Conservation (phyloP, 2,888 invertebrate genomes). For the Orchesella flavescens region DNA sequence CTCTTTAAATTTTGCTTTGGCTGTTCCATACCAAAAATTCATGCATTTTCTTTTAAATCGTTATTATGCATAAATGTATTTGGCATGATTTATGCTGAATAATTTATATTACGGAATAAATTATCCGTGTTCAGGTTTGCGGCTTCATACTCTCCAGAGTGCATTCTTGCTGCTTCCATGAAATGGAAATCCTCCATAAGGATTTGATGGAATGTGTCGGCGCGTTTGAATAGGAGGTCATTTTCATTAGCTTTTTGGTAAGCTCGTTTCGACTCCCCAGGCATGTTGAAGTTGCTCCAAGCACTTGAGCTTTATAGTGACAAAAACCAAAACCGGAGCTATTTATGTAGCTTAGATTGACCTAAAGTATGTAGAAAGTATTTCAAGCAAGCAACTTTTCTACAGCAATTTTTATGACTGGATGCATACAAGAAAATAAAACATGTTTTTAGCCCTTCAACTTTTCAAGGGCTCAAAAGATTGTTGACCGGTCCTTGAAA, state of each 20-base stretch:
- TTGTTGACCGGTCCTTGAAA: too few species aligned
- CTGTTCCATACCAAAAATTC: constrained; percentile 8
- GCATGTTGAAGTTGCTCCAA: neutral
- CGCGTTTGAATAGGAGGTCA: constrained; percentile 41
- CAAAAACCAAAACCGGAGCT: too few species aligned
- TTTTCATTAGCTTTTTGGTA: constrained; percentile 31
- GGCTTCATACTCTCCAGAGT: constrained; percentile 67
- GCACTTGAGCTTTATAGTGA: neutral
- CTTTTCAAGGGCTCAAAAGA: too few species aligned
- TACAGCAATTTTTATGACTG: too few species aligned
- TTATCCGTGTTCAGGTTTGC: constrained; percentile 57
- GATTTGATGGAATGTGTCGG: constrained; percentile 67
- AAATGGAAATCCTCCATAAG: constrained; percentile 68
- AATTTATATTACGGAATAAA: constrained; percentile 49
- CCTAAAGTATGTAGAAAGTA: too few species aligned
- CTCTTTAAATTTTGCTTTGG: constrained; percentile 32
- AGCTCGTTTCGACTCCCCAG: neutral
- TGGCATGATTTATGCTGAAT: neutral
- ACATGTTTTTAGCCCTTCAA: too few species aligned
- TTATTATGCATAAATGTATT: neutral
- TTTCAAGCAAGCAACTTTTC: too few species aligned
- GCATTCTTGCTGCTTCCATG: constrained; percentile 68
- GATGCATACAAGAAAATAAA: too few species aligned
- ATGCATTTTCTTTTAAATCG: neutral
- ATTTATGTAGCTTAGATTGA: too few species aligned